These are phyloP conservation scores for Drosophila ogumai DNA, from an alignment of 1,140 invertebrate species.

Conservation along the genomic window DNA sequence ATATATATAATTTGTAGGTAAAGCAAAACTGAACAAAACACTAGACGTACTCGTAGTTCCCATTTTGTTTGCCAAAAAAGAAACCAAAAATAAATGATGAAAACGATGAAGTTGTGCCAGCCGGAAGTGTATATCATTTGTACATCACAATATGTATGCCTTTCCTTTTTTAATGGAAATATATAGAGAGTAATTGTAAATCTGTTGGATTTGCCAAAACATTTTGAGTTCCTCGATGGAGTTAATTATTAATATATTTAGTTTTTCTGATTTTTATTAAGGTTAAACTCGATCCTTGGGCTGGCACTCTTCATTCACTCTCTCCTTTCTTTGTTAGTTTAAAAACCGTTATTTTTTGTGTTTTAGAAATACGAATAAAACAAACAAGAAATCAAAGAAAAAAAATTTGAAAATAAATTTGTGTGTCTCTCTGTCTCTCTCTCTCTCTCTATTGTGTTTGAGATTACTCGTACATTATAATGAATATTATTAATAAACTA, in stretches of 20 bases:
- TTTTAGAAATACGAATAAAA: constrained; percentile 23
- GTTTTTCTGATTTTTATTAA: background rate
- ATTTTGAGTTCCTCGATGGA: background rate
- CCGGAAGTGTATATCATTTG: background rate
- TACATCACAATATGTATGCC: background rate
- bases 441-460: constrained; percentile 62
- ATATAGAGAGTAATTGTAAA: constrained; percentile 7
- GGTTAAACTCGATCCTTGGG: background rate
- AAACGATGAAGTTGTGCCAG: constrained; percentile 21
- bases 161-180: background rate
- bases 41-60: constrained; percentile 56
- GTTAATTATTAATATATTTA: background rate
- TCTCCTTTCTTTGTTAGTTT: background rate
- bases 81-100: background rate
- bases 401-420: background rate
- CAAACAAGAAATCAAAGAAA: background rate
- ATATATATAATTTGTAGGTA: constrained; percentile 40
- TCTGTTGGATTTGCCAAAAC: background rate
- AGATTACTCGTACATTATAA: constrained; percentile 55
- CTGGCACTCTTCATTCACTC: constrained; percentile 14
- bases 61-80: constrained; percentile 42
- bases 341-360: constrained; percentile 8
- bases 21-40: constrained; percentile 37
- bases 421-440: constrained; percentile 54
- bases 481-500: constrained; percentile 48